Percentiles rank a stretch among this genome's conserved stretches.
phyloP scores from a whole-genome alignment of 2,888 invertebrate species.

The Sylvicola fuscatus region DNA sequence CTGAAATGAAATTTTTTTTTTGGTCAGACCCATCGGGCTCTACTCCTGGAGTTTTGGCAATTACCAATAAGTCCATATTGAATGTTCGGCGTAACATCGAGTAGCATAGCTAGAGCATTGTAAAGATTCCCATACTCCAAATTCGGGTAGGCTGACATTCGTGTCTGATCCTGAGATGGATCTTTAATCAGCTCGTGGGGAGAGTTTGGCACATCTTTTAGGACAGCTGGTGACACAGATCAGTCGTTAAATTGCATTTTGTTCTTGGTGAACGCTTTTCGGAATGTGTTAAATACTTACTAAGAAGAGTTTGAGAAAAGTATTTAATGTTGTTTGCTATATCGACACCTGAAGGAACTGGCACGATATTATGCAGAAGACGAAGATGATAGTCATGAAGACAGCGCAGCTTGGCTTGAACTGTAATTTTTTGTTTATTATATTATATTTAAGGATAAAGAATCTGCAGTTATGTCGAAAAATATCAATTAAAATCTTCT shows the following conservation, averaged over 20 bases:
- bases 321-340: conserved; percentile 96
- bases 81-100: conserved; percentile 84
- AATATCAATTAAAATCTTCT: no score
- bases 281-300: conserved; percentile 57
- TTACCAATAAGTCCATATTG: conserved; percentile 72
- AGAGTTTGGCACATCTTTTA: conserved; percentile 90
- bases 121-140: conserved; percentile 93
- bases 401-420: conserved; percentile 93
- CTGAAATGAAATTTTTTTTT: conserved; percentile 29
- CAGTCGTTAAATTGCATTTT: conserved; percentile 1
- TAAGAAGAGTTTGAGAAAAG: conserved; percentile 89
- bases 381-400: conserved; percentile 92
- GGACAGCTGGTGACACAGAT: conserved; percentile 55
- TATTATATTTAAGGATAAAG: no score
- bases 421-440: no score
- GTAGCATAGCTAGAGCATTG: conserved; percentile 54
- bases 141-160: conserved; percentile 87
- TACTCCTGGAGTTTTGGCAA: no score
- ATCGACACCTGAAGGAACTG: conserved; percentile 85
- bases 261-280: no score
- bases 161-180: conserved; percentile 62
- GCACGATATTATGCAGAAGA: conserved; percentile 73
- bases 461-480: no score
- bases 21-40: no score
- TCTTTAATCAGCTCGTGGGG: conserved; percentile 80